Conservation (phyloP, 2,797 vertebrate species). For the Hozukius guyotensis region DNA sequence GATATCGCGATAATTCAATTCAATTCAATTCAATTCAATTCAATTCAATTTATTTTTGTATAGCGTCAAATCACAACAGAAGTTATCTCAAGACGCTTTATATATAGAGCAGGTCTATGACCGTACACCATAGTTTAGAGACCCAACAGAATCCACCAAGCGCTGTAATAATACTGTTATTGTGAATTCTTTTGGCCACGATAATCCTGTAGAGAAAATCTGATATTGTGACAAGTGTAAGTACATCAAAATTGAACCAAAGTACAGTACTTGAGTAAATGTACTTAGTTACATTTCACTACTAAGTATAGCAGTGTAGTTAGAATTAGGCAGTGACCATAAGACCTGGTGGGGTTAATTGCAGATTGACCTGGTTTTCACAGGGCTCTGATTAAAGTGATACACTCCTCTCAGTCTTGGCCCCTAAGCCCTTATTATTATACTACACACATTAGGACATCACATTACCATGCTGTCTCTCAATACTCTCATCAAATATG, state of each 20-base stretch:
- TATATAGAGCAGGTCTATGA: too few species aligned
- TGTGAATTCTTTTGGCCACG: too few species aligned
- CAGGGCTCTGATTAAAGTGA: conserved; percentile 61
- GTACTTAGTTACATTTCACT: background rate
- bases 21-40: too few species aligned
- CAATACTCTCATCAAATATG: background rate
- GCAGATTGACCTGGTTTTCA: conserved; percentile 72
- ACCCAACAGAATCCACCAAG: too few species aligned
- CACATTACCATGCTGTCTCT: conserved; percentile 33
- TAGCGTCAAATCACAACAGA: too few species aligned
- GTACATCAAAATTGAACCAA: background rate
- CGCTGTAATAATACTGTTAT: too few species aligned
- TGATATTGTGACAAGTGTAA: too few species aligned
- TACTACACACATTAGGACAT: conserved; percentile 8
- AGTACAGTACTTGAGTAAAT: background rate
- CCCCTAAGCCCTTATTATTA: conserved; percentile 38
- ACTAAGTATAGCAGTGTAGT: background rate
- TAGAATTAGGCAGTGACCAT: conserved; percentile 47
- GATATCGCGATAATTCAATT: too few species aligned
- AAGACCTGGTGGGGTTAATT: conserved; percentile 64
- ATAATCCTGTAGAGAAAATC: too few species aligned
- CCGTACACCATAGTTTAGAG: too few species aligned
- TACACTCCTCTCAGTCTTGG: conserved; percentile 43
- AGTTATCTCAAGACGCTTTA: too few species aligned
- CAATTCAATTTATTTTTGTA: too few species aligned